Evolutionary conservation across 2,113 vertebrate species (phyloP).

Genomic region (Hystrix brachyura): DNA sequence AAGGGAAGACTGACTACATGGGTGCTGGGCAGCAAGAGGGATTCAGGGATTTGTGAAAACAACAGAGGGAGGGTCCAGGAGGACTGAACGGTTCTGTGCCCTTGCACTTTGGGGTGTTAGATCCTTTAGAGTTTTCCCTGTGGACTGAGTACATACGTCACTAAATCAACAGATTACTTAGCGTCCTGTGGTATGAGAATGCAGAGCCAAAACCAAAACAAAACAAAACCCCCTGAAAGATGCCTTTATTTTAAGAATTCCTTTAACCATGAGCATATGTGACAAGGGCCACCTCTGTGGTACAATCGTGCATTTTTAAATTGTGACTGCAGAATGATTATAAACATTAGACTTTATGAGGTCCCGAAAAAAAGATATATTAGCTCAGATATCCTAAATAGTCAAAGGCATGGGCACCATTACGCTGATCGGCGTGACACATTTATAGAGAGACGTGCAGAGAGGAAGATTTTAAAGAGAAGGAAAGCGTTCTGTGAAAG

Average conservation of each 20-base stretch:
- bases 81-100: background rate
- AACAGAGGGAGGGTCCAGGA: background rate
- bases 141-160: conserved; percentile 8
- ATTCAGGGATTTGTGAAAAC: rapidly evolving
- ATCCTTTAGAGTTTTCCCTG: background rate
- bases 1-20: rapidly evolving
- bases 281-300: background rate
- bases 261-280: background rate
- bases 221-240: background rate
- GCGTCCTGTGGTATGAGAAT: conserved; percentile 48
- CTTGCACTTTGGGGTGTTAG: background rate
- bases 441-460: background rate
- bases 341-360: background rate
- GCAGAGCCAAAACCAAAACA: background rate
- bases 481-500: background rate
- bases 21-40: too few relatives aligned
- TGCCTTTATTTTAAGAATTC: background rate
- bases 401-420: background rate
- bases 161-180: conserved; percentile 36
- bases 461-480: background rate
- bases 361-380: rapidly evolving
- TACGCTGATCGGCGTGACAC: rapidly evolving
- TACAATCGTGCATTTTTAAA: background rate
- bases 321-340: background rate
- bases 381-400: background rate